Conservation (phyloP, 2,113 vertebrate species). For the Petrocephalus microphthalmus region DNA sequence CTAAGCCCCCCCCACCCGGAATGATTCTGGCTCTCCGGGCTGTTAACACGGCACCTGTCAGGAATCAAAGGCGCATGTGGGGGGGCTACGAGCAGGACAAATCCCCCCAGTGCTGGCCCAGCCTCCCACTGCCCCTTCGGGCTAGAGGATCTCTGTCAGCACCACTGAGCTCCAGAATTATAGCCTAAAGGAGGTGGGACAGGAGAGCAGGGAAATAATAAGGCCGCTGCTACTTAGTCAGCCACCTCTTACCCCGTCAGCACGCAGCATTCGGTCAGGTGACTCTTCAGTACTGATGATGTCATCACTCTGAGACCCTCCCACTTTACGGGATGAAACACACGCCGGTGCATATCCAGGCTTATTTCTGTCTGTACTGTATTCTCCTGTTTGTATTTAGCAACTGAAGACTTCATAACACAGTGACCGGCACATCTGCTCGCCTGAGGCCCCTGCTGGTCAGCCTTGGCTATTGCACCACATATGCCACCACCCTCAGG, state of each 20-base stretch:
- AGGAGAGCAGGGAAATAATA: slow-evolving; percentile 38
- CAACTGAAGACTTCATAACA: background rate
- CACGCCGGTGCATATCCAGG: background rate
- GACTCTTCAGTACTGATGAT: slow-evolving; percentile 7
- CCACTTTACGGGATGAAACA: background rate
- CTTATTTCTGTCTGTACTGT: background rate
- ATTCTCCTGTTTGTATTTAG: background rate
- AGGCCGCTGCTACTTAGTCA: slow-evolving; percentile 31
- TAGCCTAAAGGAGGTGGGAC: slow-evolving; percentile 29
- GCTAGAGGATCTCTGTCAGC: slow-evolving; percentile 37
- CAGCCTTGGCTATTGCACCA: slow-evolving; percentile 15
- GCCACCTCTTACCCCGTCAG: slow-evolving; percentile 29
- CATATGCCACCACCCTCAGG: background rate
- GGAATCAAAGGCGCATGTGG: slow-evolving; percentile 46
- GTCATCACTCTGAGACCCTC: slow-evolving; percentile 6
- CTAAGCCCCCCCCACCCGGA: slow-evolving; percentile 49
- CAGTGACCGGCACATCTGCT: background rate
- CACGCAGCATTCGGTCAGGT: slow-evolving; percentile 18
- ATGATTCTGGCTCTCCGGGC: slow-evolving; percentile 39
- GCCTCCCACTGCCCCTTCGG: background rate
- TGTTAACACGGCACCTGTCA: slow-evolving; percentile 49
- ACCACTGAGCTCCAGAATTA: slow-evolving; percentile 36
- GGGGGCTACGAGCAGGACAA: slow-evolving; percentile 54
- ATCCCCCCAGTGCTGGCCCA: slow-evolving; percentile 36
- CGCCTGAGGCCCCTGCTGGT: background rate